Percentiles rank a stretch among this genome's conserved stretches.
phyloP scores from a whole-genome alignment of 2,113 vertebrate genomes.

The Spheniscus mendiculus region DNA sequence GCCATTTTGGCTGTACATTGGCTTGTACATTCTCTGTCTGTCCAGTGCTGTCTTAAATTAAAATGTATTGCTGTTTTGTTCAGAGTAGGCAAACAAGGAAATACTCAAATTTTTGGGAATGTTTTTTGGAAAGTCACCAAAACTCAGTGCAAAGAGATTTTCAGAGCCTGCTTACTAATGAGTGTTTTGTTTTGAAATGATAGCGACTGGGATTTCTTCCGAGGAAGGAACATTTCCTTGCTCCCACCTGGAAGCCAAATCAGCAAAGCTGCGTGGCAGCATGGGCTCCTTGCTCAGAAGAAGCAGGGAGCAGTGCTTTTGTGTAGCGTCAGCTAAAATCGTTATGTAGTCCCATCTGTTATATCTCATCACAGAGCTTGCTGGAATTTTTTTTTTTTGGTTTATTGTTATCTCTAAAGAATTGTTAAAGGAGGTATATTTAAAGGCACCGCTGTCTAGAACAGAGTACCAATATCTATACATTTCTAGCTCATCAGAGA shows the following conservation, averaged over 20 bases:
- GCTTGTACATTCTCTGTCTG: background rate
- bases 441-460: background rate
- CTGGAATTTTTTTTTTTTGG: background rate
- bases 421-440: background rate
- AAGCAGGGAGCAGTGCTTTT: background rate
- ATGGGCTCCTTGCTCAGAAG: background rate
- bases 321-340: constrained; percentile 7
- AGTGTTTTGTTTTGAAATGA: background rate
- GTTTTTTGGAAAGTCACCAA: background rate
- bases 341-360: constrained; percentile 14
- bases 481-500: background rate
- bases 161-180: background rate
- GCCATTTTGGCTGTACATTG: background rate
- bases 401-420: background rate
- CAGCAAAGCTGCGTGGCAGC: background rate
- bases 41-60: background rate
- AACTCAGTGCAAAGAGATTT: background rate
- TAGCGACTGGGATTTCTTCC: background rate
- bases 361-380: background rate
- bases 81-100: background rate
- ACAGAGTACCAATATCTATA: background rate
- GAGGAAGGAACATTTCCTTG: background rate
- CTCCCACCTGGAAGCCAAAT: constrained; percentile 9
- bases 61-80: background rate
- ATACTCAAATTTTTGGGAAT: background rate